Conservation (phyloP, 2,888 invertebrate genomes). For the Tetragonula carbonaria region DNA sequence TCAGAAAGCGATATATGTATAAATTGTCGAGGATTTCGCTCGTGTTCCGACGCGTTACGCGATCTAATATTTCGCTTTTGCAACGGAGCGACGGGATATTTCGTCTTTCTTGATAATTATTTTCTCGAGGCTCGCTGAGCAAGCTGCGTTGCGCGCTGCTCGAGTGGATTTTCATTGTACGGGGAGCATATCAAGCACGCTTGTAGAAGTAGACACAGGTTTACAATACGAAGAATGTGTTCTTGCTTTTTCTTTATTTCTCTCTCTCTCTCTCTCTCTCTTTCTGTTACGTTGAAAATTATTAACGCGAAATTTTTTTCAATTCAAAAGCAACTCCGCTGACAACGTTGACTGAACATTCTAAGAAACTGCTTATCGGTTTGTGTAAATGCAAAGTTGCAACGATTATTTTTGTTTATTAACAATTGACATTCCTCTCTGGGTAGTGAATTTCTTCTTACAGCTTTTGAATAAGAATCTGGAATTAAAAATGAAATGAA, state of each 20-base stretch:
- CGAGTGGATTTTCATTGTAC: conserved; percentile 2
- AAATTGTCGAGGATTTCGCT: not conserved
- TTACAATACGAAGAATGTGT: not conserved
- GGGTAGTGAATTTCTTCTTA: not conserved
- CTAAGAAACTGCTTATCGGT: not conserved
- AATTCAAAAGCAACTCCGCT: not conserved
- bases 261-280: no score
- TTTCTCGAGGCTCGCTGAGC: not conserved
- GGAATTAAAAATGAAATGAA: no score
- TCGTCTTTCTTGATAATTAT: conserved; percentile 8
- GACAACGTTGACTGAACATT: not conserved
- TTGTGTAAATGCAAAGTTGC: not conserved
- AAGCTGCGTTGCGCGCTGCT: not conserved
- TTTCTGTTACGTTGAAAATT: no score
- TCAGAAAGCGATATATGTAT: no score
- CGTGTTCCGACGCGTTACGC: not conserved
- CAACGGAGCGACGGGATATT: not conserved
- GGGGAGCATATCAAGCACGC: not conserved
- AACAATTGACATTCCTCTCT: no score
- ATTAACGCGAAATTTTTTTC: not conserved
- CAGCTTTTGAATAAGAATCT: no score
- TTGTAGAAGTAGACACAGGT: not conserved
- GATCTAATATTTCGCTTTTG: not conserved
- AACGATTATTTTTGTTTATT: not conserved
- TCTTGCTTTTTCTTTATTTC: not conserved